Evolutionary conservation across 2,113 vertebrate species (phyloP), one percentile per base, ranked within the genome.

Genomic region (Cebus imitator): DNA sequence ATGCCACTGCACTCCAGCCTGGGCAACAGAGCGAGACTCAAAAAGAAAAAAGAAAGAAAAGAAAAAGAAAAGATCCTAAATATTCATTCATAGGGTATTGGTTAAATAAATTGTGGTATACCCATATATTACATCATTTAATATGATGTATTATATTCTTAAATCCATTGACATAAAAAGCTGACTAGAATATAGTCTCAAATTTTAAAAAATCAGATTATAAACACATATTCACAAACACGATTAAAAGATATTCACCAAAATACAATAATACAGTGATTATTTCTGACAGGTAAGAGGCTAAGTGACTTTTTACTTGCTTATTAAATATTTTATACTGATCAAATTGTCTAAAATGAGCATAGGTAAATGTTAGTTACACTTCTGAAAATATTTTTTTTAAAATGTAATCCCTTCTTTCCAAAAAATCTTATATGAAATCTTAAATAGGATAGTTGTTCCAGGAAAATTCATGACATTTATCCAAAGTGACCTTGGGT

Each of bases 271-370:
- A 93, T 40, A 76, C 10, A 50, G 21, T 4, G 25, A 70, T 81
- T 61, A 37, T 50, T 37, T 64, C 50, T 35, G 5, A 80, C 25
- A 8, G 30, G 64, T 91, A 87, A 68, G 43, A 75, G 43, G 75
- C 80, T 35, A 85, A 25, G 32, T 66, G 8, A 64, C 52, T 78
- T 92, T 80, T 90, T 64, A 55, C 40, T 57, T 80, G 80, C 48
- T 87, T 84, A 21, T 84, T 93, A 58, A 83, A 37, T 40, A 30
- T 88, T 95, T 94, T 79, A 61, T 81, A 93, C 25, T 78, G 30
- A 95, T 75, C 8, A 23, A 73, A 70, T 92, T 76, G 43, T 55
- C 84, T 93, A 87, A 7, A 37, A 58, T 76, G 50, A 66, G 21
- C 70, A 75, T 57, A 91, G 40, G 75, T 25, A 52, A 43, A 91